Evolutionary conservation across 2,888 invertebrate genomes (phyloP).

Genomic region (Arge pagana): DNA sequence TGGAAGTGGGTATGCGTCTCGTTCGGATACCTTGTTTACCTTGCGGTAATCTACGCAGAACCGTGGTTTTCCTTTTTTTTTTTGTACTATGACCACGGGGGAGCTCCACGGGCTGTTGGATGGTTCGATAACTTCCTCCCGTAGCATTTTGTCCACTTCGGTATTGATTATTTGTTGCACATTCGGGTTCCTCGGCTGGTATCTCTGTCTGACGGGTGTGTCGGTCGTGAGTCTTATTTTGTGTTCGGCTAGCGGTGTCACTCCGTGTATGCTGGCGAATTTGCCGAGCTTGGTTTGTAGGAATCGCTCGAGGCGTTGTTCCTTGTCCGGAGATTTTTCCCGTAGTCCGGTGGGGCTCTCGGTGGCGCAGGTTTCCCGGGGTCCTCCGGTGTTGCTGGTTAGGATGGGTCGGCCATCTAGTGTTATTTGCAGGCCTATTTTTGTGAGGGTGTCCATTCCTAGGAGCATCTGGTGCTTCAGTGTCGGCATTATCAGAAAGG

Average conservation of each 20-base stretch:
- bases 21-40: slow-evolving; percentile 31
- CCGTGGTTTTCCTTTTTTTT: slow-evolving; percentile 23
- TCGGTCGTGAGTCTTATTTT: background rate
- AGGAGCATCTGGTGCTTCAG: too few relatives aligned
- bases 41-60: slow-evolving; percentile 37
- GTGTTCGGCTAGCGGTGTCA: slow-evolving; percentile 55
- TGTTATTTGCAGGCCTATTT: too few relatives aligned
- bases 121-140: slow-evolving; percentile 27
- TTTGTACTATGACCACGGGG: slow-evolving; percentile 29
- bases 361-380: too few relatives aligned
- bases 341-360: too few relatives aligned
- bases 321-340: too few relatives aligned
- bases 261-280: background rate
- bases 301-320: background rate
- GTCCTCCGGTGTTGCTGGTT: too few relatives aligned
- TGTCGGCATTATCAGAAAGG: too few relatives aligned
- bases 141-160: slow-evolving; percentile 25
- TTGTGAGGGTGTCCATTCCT: too few relatives aligned
- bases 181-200: slow-evolving; percentile 25
- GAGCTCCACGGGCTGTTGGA: slow-evolving; percentile 31
- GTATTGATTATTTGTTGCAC: slow-evolving; percentile 14
- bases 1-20: slow-evolving; percentile 39
- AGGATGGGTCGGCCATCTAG: too few relatives aligned
- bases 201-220: slow-evolving; percentile 22
- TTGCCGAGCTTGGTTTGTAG: background rate